Evolutionary conservation across 92 coral and sea anemone species (phyloP).

Genomic region (Siderastrea siderea): DNA sequence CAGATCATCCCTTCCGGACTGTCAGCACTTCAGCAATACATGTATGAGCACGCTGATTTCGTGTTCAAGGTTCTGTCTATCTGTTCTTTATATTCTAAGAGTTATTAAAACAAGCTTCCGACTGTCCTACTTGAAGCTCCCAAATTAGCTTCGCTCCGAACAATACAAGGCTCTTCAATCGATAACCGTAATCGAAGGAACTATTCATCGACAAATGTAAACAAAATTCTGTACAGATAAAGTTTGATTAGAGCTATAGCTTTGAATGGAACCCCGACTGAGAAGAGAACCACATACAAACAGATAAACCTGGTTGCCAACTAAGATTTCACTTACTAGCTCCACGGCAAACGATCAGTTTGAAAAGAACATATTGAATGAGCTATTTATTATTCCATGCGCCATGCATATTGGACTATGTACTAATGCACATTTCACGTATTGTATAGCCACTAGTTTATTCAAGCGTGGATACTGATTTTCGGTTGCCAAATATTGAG

Average conservation of each 20-base stretch:
- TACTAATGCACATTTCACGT: too few relatives aligned
- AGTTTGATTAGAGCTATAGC: background rate
- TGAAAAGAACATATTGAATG: background rate
- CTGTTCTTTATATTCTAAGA: background rate
- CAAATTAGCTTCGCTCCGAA: background rate
- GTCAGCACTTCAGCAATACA: background rate
- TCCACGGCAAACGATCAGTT: background rate
- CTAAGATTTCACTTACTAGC: background rate
- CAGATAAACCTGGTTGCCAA: background rate
- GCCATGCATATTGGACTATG: background rate
- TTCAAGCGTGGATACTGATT: conserved; percentile 6
- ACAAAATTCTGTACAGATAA: background rate
- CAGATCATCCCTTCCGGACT: background rate
- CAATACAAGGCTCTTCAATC: background rate
- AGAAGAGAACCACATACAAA: background rate
- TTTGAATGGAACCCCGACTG: background rate
- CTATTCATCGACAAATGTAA: conserved; percentile 18
- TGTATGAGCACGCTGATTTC: too few relatives aligned
- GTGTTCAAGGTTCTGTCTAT: background rate
- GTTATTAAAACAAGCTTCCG: too few relatives aligned
- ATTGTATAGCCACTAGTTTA: background rate
- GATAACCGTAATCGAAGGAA: background rate
- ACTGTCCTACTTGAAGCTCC: background rate
- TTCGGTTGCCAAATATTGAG: background rate
- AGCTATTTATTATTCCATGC: background rate